A percentile compares a stretch with the other conserved stretches of the same genome.
Evolutionary conservation across 1,140 invertebrate species (phyloP).

Genomic region (Calliphora vicina): DNA sequence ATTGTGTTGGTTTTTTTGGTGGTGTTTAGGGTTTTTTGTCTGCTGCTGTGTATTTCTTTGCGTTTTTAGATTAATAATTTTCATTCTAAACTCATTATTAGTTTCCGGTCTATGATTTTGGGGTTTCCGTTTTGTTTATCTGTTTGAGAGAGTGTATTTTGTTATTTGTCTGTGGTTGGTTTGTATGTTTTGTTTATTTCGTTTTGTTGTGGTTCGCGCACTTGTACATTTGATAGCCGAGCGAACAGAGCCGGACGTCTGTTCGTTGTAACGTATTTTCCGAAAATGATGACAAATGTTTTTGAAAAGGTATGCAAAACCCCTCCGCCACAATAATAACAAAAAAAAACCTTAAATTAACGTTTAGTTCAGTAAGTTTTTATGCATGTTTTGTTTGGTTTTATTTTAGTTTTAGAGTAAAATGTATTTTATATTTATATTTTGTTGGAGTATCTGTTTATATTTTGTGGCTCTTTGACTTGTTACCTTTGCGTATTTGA

Average conservation of each 20-base stretch:
- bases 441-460: background rate
- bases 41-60: background rate
- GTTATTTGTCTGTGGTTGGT: too few species aligned
- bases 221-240: background rate
- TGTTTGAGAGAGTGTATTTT: too few species aligned
- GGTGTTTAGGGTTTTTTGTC: background rate
- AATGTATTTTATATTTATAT: background rate
- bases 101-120: conserved; percentile 26
- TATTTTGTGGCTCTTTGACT: background rate
- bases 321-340: background rate
- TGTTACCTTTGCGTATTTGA: background rate
- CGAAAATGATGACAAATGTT: conserved; percentile 57
- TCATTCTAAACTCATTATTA: conserved; percentile 28
- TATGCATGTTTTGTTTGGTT: background rate
- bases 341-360: background rate
- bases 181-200: conserved; percentile 4
- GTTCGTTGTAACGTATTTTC: conserved; percentile 51
- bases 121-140: background rate
- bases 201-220: background rate
- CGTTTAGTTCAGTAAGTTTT: background rate
- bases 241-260: conserved; percentile 43
- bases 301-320: conserved; percentile 39
- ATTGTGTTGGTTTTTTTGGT: background rate
- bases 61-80: background rate
- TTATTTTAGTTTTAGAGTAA: background rate